phyloP scores from a whole-genome alignment of 2,888 invertebrate species.

The Andricus quercusramuli region DNA sequence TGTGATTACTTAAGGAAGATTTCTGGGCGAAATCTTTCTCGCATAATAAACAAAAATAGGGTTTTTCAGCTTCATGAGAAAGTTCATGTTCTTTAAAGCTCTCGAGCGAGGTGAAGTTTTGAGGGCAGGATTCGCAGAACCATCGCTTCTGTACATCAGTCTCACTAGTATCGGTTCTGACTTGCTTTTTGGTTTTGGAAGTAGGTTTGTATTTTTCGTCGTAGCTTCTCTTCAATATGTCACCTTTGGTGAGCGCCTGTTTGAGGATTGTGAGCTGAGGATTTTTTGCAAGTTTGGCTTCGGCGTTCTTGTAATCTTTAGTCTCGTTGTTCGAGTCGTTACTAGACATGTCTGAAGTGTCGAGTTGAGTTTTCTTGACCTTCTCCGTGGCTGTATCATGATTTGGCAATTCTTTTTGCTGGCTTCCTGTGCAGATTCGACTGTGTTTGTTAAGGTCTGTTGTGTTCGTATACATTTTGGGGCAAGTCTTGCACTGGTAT shows the following conservation, averaged over 20 bases:
- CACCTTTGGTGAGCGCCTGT: slow-evolving; percentile 73
- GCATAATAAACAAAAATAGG: slow-evolving; percentile 80
- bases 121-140: slow-evolving; percentile 73
- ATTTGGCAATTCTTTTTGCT: slow-evolving; percentile 66
- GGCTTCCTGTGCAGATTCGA: slow-evolving; percentile 67
- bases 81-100: slow-evolving; percentile 72
- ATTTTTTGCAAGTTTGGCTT: slow-evolving; percentile 78
- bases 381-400: slow-evolving; percentile 72
- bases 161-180: slow-evolving; percentile 71
- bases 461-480: slow-evolving; percentile 72
- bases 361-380: slow-evolving; percentile 75
- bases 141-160: slow-evolving; percentile 67
- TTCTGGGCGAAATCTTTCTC: slow-evolving; percentile 79
- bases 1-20: slow-evolving; percentile 79
- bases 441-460: slow-evolving; percentile 74
- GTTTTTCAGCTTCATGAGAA: slow-evolving; percentile 72
- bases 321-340: slow-evolving; percentile 72
- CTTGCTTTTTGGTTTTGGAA: slow-evolving; percentile 74
- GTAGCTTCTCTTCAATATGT: slow-evolving; percentile 69
- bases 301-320: slow-evolving; percentile 76
- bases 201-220: slow-evolving; percentile 69
- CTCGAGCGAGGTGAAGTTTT: slow-evolving; percentile 69
- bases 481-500: slow-evolving; percentile 73
- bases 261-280: slow-evolving; percentile 76
- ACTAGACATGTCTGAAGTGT: slow-evolving; percentile 72